phyloP scores from a whole-genome alignment of 2,888 invertebrate genomes.

The Cephonodes hylas region DNA sequence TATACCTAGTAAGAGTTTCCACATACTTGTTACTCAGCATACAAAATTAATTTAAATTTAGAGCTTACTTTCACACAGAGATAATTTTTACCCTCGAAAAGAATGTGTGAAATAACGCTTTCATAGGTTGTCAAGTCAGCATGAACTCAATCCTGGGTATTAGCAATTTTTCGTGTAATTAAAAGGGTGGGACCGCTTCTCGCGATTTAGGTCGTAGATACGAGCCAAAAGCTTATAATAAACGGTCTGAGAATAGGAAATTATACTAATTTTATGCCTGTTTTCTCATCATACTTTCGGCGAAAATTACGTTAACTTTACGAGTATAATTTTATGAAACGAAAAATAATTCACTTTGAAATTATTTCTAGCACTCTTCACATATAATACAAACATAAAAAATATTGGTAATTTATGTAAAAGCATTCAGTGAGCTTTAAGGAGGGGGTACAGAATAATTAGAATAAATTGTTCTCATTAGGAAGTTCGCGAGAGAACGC shows the following conservation, averaged over 20 bases:
- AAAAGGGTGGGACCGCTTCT: background rate
- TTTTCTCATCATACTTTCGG: background rate
- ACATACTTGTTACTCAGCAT: no score
- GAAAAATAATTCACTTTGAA: background rate
- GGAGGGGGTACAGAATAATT: constrained; percentile 40
- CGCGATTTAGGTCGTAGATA: background rate
- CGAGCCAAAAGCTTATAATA: background rate
- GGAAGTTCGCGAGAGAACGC: constrained; percentile 38
- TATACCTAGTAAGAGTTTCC: no score
- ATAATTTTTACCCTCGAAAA: background rate
- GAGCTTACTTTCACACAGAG: no score
- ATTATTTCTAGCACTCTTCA: no score
- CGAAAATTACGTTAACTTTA: background rate
- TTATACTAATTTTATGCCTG: background rate
- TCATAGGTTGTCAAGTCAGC: background rate
- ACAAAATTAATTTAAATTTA: no score
- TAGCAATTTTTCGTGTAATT: constrained; percentile 6
- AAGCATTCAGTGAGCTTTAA: constrained; percentile 29
- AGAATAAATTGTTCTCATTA: constrained; percentile 52
- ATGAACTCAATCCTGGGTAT: background rate
- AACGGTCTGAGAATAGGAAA: background rate
- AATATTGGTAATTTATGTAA: constrained; percentile 21
- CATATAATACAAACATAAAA: background rate
- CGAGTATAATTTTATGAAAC: no score
- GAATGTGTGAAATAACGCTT: background rate